Conservation (phyloP, 2,888 invertebrate species). For the Drosophila greeni region DNA sequence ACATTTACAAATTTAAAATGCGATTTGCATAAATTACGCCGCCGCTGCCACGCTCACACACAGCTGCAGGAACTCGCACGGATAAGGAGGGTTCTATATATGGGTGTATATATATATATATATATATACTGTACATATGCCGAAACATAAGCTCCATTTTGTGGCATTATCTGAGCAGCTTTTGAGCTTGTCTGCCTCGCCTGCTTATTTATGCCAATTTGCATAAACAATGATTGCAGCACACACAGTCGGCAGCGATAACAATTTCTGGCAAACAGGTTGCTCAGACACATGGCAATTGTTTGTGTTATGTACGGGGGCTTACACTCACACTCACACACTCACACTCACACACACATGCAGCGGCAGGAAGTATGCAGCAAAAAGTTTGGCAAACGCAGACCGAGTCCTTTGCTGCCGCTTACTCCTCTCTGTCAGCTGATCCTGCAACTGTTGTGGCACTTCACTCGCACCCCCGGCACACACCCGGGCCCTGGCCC, state of each 20-base stretch:
- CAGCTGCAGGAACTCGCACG: conserved; percentile 40
- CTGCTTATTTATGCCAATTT: conserved; percentile 54
- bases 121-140: conserved; percentile 9
- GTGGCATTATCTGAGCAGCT: conserved; percentile 49
- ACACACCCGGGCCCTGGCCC: neutral
- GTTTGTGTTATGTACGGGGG: conserved; percentile 14
- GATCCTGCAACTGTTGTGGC: conserved; percentile 40
- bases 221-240: conserved; percentile 55
- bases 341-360: neutral
- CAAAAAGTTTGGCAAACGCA: conserved; percentile 41
- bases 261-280: conserved; percentile 39
- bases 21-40: conserved; percentile 52
- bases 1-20: conserved; percentile 51
- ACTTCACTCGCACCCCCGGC: conserved; percentile 14
- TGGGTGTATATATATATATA: neutral
- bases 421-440: conserved; percentile 6
- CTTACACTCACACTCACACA: conserved; percentile 2
- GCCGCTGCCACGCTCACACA: neutral
- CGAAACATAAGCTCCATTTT: conserved; percentile 40
- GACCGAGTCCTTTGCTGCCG: conserved; percentile 19
- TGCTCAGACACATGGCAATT: conserved; percentile 30
- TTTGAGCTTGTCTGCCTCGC: conserved; percentile 45
- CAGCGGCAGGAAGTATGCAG: conserved; percentile 49
- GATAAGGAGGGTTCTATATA: conserved; percentile 3
- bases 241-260: conserved; percentile 28